A percentile compares a stretch with the other conserved stretches of the same genome.
These are phyloP conservation scores for Bufo bufo DNA, from an alignment of 2,113 vertebrate genomes.

Conservation along the genomic window DNA sequence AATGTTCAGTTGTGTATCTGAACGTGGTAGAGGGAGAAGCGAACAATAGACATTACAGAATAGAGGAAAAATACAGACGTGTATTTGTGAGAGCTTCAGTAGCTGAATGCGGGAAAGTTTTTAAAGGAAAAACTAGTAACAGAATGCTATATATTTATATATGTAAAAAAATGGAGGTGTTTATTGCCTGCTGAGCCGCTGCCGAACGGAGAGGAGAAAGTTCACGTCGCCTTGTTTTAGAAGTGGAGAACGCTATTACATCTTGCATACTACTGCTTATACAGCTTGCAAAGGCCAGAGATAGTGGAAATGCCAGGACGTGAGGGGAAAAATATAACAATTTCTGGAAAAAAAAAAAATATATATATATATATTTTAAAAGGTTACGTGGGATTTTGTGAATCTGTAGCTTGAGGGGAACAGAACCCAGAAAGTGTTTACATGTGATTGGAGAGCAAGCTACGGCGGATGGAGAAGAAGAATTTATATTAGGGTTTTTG, in stretches of 20 bases:
- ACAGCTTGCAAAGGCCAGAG: background rate
- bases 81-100: background rate
- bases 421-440: no score
- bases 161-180: background rate
- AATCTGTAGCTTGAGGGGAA: background rate
- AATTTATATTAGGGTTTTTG: background rate
- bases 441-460: background rate
- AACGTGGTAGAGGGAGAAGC: no score
- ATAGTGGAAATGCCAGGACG: constrained; percentile 22
- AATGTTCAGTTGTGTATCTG: no score
- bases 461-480: background rate
- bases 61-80: background rate
- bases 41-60: no score
- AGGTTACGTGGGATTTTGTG: constrained; percentile 11
- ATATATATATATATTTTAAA: constrained; percentile 3
- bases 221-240: constrained; percentile 2
- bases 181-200: background rate
- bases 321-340: constrained; percentile 23
- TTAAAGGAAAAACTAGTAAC: background rate
- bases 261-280: background rate
- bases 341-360: constrained; percentile 2
- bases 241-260: constrained; percentile 18
- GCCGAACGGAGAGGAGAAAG: background rate
- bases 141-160: background rate
- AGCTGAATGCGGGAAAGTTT: background rate